phyloP scores from a whole-genome alignment of 2,113 vertebrate species.

The Rhinoptilus africanus region DNA sequence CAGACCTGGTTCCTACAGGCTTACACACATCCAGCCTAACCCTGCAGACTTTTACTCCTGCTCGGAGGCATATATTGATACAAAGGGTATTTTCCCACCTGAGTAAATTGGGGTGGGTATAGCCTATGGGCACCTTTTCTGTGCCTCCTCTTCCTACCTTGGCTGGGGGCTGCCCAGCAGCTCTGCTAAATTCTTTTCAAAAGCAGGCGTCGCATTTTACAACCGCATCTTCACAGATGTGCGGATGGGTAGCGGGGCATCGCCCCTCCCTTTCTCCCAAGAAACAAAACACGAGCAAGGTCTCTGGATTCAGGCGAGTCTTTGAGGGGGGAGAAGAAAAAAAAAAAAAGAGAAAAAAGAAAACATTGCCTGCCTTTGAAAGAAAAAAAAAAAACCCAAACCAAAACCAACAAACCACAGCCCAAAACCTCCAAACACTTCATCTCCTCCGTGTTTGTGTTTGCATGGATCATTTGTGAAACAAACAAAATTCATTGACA shows the following conservation, averaged over 20 bases:
- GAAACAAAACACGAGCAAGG: conserved; percentile 44
- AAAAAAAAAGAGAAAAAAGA: neutral
- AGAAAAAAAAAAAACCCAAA: neutral
- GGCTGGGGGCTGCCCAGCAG: neutral
- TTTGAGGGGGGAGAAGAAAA: neutral
- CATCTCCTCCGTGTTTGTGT: conserved; percentile 73
- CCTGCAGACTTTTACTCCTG: neutral
- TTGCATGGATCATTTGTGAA: conserved; percentile 79
- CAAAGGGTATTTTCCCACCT: neutral
- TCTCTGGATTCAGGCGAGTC: neutral
- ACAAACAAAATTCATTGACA: conserved; percentile 75
- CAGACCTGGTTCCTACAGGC: neutral
- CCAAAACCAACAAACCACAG: neutral
- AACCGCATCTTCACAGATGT: conserved; percentile 36
- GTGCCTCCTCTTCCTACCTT: neutral
- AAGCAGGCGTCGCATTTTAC: neutral
- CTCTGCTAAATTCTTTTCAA: neutral
- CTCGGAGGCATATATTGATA: neutral
- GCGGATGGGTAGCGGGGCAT: conserved; percentile 22
- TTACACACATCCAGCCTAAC: neutral
- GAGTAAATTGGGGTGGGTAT: neutral
- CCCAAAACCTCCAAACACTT: conserved; percentile 49
- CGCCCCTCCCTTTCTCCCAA: neutral
- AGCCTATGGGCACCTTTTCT: neutral
- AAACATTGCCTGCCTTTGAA: neutral